Evolutionary conservation across 2,113 vertebrate species (phyloP).

Genomic region (Ptilonorhynchus violaceus): DNA sequence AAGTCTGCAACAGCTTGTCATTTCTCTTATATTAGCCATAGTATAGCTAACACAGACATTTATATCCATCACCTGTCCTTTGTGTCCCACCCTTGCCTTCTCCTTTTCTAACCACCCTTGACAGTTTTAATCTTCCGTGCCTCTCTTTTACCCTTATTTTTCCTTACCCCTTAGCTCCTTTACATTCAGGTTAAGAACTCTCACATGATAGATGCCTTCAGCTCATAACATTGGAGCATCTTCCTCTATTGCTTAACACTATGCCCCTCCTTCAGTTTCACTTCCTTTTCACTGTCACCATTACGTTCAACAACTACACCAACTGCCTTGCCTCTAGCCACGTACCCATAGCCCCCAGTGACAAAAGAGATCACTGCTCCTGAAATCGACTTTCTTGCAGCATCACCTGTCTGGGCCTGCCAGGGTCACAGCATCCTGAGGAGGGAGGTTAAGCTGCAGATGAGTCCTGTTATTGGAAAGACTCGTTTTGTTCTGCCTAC

Average conservation of each 20-base stretch:
- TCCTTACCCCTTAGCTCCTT: neutral
- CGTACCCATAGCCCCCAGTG: fast-evolving
- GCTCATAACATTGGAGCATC: neutral
- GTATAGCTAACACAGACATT: neutral
- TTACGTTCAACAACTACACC: neutral
- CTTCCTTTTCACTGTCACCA: neutral
- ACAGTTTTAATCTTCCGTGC: neutral
- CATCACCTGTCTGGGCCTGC: neutral
- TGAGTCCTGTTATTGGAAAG: neutral
- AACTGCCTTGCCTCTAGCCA: neutral
- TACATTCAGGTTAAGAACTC: neutral
- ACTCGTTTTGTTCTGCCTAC: neutral
- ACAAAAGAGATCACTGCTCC: neutral
- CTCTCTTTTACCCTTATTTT: neutral
- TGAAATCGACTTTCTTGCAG: neutral
- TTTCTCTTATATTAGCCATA: neutral
- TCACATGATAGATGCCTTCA: neutral
- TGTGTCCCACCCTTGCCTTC: neutral
- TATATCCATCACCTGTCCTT: neutral
- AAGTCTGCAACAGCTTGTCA: neutral
- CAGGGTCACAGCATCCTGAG: neutral
- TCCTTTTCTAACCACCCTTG: neutral
- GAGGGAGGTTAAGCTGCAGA: neutral
- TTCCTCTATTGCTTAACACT: neutral
- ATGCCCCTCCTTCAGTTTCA: neutral